Base-by-base conservation (phyloP, 30 jellyfish, hydroid and myxozoan species). In the Aurelia sp. region DNA sequence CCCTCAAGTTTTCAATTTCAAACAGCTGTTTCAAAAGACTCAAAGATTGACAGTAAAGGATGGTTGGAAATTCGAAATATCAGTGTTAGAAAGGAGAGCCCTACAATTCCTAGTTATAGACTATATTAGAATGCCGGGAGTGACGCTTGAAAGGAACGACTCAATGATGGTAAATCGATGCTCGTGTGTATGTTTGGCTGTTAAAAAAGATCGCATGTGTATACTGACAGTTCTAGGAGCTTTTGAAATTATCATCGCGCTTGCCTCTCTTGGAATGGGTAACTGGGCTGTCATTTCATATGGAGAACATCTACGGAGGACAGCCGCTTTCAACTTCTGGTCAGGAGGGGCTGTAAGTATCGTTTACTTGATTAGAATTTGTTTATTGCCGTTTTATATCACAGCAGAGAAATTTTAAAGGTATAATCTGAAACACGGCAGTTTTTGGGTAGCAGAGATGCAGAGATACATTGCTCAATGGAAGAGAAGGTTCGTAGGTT, bases 271-370 rank as follows among this genome's bases (percentile, higher is more conserved):
- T 13, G 91, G 85, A 12, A 62, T 82, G 48, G 91, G 91, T 21
- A 82, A 82, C 71, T 82, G 91, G 91, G 91, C 91, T 11, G 85
- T 82, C 48, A 69, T 82, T 58, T 62, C 91, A 12, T 82, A 66
- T 57, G 79, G 85, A 27, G 79, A 51, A 57, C 91, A 82, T 20
- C 84, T 82, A n/a, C 85, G 91, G 31, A 82, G 67, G 57, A 82
- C 91, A n/a, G 91, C 91, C 21, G 91, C 91, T 69, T 82, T 51
- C 61, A 61, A 74, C 18, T 82, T 82, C 71, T 82, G 91, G 91
- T 69, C 91, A 6, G 91, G 91, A 7, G 91, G 85, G 31, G 73
- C 83, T 41, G 91, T 82, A 35, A 51, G 91, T 82, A 44, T n/a
- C 50, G 1, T 75, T 10, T 3, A 33, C 17, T 66, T 20, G 18